Evolutionary conservation across 2,113 vertebrate genomes (phyloP).

Genomic region (Corynorhinus townsendii): DNA sequence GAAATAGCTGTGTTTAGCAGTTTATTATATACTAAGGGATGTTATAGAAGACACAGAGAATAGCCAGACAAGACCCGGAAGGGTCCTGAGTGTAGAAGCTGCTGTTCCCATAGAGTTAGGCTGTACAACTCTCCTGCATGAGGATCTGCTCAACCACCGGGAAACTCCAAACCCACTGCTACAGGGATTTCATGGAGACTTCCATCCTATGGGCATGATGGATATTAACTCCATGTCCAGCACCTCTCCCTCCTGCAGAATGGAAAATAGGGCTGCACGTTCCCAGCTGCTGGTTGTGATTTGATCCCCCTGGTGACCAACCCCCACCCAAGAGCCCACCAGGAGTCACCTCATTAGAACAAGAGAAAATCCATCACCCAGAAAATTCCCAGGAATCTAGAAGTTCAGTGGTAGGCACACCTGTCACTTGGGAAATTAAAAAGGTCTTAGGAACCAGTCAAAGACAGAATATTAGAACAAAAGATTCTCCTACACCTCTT

Average conservation of each 20-base stretch:
- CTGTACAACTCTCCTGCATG: neutral
- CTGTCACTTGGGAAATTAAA: neutral
- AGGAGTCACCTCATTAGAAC: neutral
- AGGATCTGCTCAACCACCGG: neutral
- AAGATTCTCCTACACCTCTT: no score
- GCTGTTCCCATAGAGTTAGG: neutral
- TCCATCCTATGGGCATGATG: fast-evolving
- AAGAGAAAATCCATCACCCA: neutral
- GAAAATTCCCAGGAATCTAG: neutral
- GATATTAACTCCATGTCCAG: neutral
- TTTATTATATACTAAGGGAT: neutral
- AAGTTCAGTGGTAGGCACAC: neutral
- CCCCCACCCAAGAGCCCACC: neutral
- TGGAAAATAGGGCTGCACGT: neutral
- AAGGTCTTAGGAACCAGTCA: neutral
- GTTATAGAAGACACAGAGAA: neutral
- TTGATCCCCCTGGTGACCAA: neutral
- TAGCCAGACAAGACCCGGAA: neutral
- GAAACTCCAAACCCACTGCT: neutral
- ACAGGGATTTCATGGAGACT: neutral
- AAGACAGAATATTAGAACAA: neutral
- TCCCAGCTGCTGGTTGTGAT: neutral
- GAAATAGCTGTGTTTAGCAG: neutral
- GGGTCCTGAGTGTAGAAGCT: neutral
- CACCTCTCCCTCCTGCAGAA: neutral